These are phyloP conservation scores for Conistra vaccinii DNA, from an alignment of 2,888 invertebrate genomes.

Conservation along the genomic window DNA sequence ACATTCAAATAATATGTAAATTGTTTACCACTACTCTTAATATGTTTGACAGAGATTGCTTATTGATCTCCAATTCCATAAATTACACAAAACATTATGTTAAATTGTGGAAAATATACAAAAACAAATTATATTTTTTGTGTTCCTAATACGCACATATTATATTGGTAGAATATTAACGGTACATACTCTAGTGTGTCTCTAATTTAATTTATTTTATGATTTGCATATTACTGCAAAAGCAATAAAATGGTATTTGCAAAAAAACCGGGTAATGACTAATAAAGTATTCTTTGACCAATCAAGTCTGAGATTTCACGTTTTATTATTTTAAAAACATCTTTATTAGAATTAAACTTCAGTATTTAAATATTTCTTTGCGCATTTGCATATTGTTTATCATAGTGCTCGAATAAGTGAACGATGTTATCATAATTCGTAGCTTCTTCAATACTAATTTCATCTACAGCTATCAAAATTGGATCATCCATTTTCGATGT, in stretches of 20 bases:
- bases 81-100: conserved; percentile 40
- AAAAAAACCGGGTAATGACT: conserved; percentile 63
- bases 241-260: conserved; percentile 63
- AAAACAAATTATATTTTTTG: conserved; percentile 34
- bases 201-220: conserved; percentile 62
- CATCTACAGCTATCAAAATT: conserved; percentile 19
- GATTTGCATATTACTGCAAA: conserved; percentile 67
- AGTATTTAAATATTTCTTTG: conserved; percentile 25
- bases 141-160: conserved; percentile 18
- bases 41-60: conserved; percentile 51
- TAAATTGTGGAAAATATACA: conserved; percentile 33
- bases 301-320: conserved; percentile 61
- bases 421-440: background rate
- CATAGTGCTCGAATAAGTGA: conserved; percentile 3
- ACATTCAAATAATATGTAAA: conserved; percentile 58
- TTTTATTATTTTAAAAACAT: conserved; percentile 52
- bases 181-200: conserved; percentile 38
- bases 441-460: conserved; percentile 10
- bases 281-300: conserved; percentile 59
- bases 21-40: conserved; percentile 36
- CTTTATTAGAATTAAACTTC: conserved; percentile 29
- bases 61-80: conserved; percentile 46
- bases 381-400: conserved; percentile 41
- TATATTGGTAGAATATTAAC: conserved; percentile 43
- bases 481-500: conserved; percentile 45